These are phyloP conservation scores for Scyliorhinus canicula DNA, from an alignment of 2,797 vertebrate species.

Conservation along the genomic window DNA sequence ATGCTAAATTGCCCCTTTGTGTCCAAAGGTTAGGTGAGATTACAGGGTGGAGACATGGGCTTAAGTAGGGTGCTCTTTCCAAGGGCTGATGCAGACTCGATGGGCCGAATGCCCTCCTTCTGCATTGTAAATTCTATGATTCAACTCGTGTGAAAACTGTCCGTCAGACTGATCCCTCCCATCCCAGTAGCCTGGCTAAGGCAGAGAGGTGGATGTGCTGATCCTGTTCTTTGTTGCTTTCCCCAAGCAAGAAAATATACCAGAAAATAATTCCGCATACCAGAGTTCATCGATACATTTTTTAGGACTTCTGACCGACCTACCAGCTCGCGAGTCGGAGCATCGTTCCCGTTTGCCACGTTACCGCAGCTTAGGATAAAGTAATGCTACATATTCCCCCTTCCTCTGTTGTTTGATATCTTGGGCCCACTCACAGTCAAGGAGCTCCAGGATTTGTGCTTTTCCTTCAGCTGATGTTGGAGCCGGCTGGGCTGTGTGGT, in stretches of 20 bases:
- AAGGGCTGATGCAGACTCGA: too few relatives aligned
- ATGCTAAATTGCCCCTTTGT: too few relatives aligned
- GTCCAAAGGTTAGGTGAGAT: too few relatives aligned
- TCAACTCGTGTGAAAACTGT: neutral
- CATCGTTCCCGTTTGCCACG: too few relatives aligned
- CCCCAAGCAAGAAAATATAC: neutral
- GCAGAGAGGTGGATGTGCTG: neutral
- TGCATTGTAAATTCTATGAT: neutral
- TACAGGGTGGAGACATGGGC: too few relatives aligned
- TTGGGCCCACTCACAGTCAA: neutral
- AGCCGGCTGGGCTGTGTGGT: neutral
- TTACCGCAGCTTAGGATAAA: neutral
- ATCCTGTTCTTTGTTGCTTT: neutral
- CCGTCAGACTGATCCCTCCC: neutral
- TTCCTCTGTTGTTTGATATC: neutral
- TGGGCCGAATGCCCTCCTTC: too few relatives aligned
- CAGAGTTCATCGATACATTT: neutral
- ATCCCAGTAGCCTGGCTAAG: neutral
- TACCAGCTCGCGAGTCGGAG: neutral
- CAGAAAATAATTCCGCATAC: too few relatives aligned
- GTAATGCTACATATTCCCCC: neutral
- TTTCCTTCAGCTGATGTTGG: neutral
- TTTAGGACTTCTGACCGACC: neutral
- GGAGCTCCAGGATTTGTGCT: neutral
- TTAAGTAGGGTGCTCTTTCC: too few relatives aligned